Evolutionary conservation across 2,113 vertebrate genomes (phyloP).

Genomic region (Platycercus adscitus): DNA sequence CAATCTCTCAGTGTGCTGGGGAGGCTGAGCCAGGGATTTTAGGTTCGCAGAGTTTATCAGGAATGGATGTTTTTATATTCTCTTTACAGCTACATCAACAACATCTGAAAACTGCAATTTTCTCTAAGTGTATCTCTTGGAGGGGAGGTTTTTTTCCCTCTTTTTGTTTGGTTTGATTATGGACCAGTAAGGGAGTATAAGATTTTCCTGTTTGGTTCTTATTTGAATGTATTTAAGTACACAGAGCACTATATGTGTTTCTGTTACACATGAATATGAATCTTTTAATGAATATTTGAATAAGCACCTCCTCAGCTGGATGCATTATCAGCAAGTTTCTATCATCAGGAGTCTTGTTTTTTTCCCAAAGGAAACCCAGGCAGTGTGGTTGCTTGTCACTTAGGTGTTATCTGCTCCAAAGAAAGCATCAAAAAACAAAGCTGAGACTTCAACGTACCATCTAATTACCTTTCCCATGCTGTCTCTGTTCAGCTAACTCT

Average conservation of each 20-base stretch:
- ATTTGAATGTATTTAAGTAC: neutral
- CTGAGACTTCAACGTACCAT: neutral
- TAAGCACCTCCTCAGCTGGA: neutral
- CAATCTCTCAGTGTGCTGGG: conserved; percentile 26
- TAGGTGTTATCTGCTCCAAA: neutral
- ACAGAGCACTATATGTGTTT: neutral
- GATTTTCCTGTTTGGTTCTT: neutral
- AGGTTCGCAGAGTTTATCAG: conserved; percentile 17
- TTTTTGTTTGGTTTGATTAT: neutral
- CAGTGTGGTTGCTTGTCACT: neutral
- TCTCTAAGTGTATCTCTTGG: neutral
- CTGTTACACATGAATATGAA: neutral
- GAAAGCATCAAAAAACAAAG: neutral
- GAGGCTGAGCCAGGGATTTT: conserved; percentile 14
- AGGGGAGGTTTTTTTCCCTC: neutral
- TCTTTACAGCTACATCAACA: conserved; percentile 39
- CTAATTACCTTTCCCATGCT: neutral
- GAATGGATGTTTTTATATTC: neutral
- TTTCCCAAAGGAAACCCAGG: neutral
- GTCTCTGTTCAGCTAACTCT: neutral
- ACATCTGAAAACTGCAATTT: conserved; percentile 53
- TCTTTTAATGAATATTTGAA: neutral
- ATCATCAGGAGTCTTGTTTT: neutral
- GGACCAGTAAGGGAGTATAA: neutral
- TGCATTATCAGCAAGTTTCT: neutral